Evolutionary conservation across 2,797 vertebrate species (phyloP).

Genomic region (Oophaga sylvatica): DNA sequence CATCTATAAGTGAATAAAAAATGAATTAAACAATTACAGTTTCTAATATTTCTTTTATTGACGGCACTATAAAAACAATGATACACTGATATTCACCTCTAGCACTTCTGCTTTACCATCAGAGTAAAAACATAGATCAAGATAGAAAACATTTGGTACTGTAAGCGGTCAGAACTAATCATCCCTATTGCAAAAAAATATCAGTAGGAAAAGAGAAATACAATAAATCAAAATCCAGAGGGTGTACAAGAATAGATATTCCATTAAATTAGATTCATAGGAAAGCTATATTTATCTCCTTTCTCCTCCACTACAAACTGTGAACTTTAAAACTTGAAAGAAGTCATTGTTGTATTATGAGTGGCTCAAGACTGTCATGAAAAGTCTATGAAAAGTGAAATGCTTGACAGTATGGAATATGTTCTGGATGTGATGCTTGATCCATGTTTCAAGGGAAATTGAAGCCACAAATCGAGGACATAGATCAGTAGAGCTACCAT

Average conservation of each 20-base stretch:
- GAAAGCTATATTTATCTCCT: conserved; percentile 52
- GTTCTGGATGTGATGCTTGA: conserved; percentile 59
- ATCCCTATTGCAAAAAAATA: background rate
- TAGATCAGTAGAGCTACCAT: conserved; percentile 60
- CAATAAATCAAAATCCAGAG: background rate
- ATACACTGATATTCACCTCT: too few relatives aligned
- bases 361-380: conserved; percentile 57
- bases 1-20: background rate
- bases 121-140: background rate
- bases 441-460: conserved; percentile 62
- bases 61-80: background rate
- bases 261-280: conserved; percentile 9
- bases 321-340: conserved; percentile 57
- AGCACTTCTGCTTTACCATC: too few relatives aligned
- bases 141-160: background rate
- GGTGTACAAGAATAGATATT: background rate
- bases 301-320: conserved; percentile 42
- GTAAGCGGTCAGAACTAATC: background rate
- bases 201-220: background rate
- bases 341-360: conserved; percentile 58
- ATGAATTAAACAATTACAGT: background rate
- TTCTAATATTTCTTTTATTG: background rate
- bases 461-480: conserved; percentile 60
- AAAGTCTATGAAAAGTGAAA: conserved; percentile 56
- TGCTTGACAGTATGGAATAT: conserved; percentile 59